Evolutionary conservation across 2,888 invertebrate species (phyloP), one percentile per base, ranked within the genome.

Genomic region (Clusia tigrina): DNA sequence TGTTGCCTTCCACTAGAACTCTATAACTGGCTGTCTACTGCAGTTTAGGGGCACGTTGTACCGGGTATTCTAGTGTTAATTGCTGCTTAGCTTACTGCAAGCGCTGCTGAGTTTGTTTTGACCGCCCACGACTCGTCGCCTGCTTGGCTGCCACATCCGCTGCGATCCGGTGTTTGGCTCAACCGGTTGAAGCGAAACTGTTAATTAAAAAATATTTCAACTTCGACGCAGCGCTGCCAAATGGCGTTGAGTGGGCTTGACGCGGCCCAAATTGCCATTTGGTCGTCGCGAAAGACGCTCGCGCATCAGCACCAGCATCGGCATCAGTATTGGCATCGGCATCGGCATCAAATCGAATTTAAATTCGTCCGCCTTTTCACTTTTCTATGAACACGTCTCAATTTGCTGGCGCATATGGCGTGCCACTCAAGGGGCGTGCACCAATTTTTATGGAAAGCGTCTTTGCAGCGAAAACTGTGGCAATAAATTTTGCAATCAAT

Each of bases 191-290:
- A 42, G 3, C 3, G 12, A 32, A 42, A 42, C 42, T 15, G 42
- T 42, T 42, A 42, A 42, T 42, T 42, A 42, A 15, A 42, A 42
- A 42, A 42, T 42, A 32, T 42, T 6, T 42, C n/a, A 42, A 42
- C 42, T 15, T 10, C n/a, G n/a, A n/a, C 12, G 32, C 32, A 32
- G 32, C 32, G 12, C 6, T 12, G 12, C 9, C 42, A 15, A n/a
- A 3, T n/a, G 42, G 3, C 6, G 3, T 42, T 42, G 42, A 3
- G 42, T n/a, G 42, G 42, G 42, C 42, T 42, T 42, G 42, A n/a
- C 12, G 10, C n/a, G n/a, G 42, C 42, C n/a, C 12, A 42, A 42
- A 15, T 42, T 42, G n/a, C 9, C 3, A 17, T 42, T 42, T 42
- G n/a, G 12, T 42, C 42, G n/a, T 42, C 32, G 32, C 12, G 12